Evolutionary conservation across 2,888 invertebrate genomes (phyloP), one percentile per base, ranked within the genome.

Genomic region (Linyphia triangularis): DNA sequence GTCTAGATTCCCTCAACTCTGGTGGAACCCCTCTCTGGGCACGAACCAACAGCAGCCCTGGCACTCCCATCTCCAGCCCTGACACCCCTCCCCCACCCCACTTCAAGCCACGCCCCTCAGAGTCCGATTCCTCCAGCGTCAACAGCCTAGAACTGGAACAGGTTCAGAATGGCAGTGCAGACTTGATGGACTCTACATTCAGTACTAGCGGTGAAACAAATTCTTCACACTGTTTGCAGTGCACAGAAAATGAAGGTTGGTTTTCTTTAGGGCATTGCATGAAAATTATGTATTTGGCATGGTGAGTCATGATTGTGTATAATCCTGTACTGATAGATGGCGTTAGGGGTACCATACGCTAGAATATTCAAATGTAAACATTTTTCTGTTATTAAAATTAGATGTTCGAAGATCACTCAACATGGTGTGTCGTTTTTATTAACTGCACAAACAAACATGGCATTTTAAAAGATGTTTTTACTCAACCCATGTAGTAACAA

Each of bases 51-150:
- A 88, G 90, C 37, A 88, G 77, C 30, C 88, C 90, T 0, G 82
- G 81, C 0, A 90, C 90, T 19, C 90, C 90, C 10, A 77, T 90
- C 26, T 90, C 90, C 4, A 90, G 90, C 65, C 90, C 90, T 13
- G 90, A 88, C 61, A 90, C 90, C 7, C 90, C 90, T 6, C 90
- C 88, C 19, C 88, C 88, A 5, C 89, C 89, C 13, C 86, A 78
- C 37, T 75, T 84, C 22, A 92, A 93, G 69, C 93, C 97, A 93
- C 97, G 91, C 92, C 75, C 93, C 94, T 94, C 94, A 1, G 94
- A 94, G 91, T 97, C 97, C 91, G 97, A 98, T 92, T 97, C 97
- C 92, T 97, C 97, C 86, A 97, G 97, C 85, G 94, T 99, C 89
- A 99, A 98, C 93, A 97, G 97, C 90, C 96, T 97, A 82, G 97